A percentile compares a stretch with the other conserved stretches of the same genome.
phyloP scores from a whole-genome alignment of 2,113 vertebrate species.

The Chionodraco myersi region DNA sequence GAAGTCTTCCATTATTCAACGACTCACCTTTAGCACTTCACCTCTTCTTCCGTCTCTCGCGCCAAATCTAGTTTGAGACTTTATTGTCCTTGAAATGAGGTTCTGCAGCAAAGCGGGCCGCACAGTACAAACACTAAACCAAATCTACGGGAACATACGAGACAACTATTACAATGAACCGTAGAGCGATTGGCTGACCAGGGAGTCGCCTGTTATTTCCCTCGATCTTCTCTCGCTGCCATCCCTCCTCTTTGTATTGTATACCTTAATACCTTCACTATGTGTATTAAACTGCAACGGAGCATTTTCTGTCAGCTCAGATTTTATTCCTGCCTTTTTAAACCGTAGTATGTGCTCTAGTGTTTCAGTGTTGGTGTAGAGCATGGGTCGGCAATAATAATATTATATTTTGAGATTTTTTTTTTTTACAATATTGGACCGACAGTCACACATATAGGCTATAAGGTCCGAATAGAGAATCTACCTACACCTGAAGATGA shows the following conservation, averaged over 20 bases:
- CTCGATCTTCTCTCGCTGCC: neutral
- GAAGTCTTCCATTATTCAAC: conserved; percentile 54
- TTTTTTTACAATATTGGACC: no score
- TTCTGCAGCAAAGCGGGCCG: conserved; percentile 43
- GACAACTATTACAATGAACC: conserved; percentile 14
- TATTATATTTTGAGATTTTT: no score
- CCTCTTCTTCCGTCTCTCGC: conserved; percentile 24
- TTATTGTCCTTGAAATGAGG: conserved; percentile 75
- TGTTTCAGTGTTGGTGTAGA: no score
- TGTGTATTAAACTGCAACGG: no score
- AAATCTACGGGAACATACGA: conserved; percentile 54
- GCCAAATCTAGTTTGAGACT: conserved; percentile 62
- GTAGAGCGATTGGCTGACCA: conserved; percentile 5
- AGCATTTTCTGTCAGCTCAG: no score
- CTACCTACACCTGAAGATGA: no score
- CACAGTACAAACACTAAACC: conserved; percentile 46
- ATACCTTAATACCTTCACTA: neutral
- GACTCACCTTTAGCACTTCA: conserved; percentile 38
- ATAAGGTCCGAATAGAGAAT: no score
- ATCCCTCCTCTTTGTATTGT: neutral
- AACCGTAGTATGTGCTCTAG: no score
- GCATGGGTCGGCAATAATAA: no score
- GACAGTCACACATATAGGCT: no score
- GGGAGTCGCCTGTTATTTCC: neutral
- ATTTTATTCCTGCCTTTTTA: no score